Conservation (phyloP, 2,113 vertebrate genomes). For the Setophaga coronata region DNA sequence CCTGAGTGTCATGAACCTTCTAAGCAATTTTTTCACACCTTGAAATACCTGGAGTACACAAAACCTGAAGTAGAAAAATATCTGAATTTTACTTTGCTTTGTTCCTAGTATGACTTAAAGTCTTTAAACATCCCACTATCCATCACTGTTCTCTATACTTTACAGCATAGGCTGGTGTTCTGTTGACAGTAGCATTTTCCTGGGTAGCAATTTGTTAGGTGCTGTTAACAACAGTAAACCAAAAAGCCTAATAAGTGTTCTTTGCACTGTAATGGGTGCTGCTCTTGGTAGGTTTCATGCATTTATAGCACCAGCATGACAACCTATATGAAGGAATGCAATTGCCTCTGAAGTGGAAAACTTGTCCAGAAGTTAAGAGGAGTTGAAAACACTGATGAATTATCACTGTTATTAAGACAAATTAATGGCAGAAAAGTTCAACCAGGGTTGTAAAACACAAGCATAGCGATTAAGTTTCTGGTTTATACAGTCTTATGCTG, state of each 20-base stretch:
- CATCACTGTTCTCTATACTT: background rate
- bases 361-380: background rate
- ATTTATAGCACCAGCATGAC: background rate
- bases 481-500: background rate
- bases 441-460: background rate
- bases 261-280: background rate
- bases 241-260: background rate
- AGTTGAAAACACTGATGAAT: background rate
- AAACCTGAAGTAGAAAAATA: background rate
- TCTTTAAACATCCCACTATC: background rate
- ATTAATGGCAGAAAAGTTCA: background rate
- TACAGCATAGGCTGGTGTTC: background rate
- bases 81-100: background rate
- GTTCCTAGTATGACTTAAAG: background rate
- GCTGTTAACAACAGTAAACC: background rate
- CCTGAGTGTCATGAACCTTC: background rate
- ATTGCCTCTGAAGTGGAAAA: conserved; percentile 11
- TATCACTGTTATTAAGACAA: background rate
- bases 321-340: background rate
- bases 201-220: background rate
- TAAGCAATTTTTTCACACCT: background rate
- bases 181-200: background rate
- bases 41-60: background rate
- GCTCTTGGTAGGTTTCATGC: background rate
- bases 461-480: background rate